A percentile compares a stretch with the other conserved stretches of the same genome.
phyloP scores from a whole-genome alignment of 53 echinoderm and acorn worm genomes.

The Echinometra lucunter region DNA sequence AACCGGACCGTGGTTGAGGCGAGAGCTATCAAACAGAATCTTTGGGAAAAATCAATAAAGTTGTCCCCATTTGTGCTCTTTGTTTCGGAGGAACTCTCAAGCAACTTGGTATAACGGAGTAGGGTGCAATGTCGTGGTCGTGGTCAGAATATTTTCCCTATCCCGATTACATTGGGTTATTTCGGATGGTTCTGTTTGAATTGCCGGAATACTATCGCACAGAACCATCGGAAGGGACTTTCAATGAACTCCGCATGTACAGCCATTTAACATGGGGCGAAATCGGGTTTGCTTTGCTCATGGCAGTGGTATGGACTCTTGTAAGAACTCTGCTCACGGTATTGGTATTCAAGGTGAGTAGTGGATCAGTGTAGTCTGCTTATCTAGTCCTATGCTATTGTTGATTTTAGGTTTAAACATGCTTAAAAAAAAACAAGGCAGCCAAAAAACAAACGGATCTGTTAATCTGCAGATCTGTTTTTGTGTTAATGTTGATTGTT shows the following conservation, averaged over 20 bases:
- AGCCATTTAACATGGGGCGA: conserved; percentile 77
- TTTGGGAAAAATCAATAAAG: background rate
- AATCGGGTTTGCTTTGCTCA: conserved; percentile 70
- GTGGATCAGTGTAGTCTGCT: too few species aligned
- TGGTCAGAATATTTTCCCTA: conserved; percentile 69
- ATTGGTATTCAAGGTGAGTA: conserved; percentile 86
- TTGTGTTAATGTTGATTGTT: too few species aligned
- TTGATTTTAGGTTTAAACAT: too few species aligned
- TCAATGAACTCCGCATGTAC: conserved; percentile 84
- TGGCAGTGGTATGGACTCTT: conserved; percentile 86
- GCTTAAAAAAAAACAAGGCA: too few species aligned
- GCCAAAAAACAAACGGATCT: too few species aligned
- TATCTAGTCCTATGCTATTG: too few species aligned
- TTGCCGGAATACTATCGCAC: conserved; percentile 63
- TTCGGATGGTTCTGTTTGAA: conserved; percentile 39
- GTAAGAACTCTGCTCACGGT: conserved; percentile 83
- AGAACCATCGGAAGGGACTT: conserved; percentile 75
- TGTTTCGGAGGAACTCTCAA: background rate
- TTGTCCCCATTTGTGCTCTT: background rate
- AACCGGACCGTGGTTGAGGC: background rate
- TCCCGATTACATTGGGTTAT: conserved; percentile 46
- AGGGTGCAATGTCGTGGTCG: conserved; percentile 33
- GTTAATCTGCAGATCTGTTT: too few species aligned
- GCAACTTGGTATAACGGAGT: background rate
- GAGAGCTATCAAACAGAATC: too few species aligned